Conservation (phyloP, 2,888 invertebrate species). For the Drosophila demipolita region DNA sequence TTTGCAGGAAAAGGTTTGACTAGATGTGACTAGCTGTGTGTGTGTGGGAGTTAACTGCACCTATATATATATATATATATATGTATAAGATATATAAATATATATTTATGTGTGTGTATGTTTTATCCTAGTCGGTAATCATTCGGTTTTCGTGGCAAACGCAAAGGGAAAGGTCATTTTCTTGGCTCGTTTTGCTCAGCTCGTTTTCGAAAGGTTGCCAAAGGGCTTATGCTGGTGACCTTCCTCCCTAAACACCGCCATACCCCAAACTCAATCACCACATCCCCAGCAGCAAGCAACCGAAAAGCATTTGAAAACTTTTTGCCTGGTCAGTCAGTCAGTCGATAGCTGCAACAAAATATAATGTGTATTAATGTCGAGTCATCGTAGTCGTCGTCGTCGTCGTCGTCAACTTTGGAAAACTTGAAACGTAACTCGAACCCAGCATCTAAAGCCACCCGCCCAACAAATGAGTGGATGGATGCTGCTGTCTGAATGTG, state of each 20-base stretch:
- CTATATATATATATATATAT: neutral
- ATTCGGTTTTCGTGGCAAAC: slow-evolving; percentile 69
- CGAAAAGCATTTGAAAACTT: slow-evolving; percentile 68
- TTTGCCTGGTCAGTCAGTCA: slow-evolving; percentile 72
- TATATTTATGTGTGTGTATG: slow-evolving; percentile 18
- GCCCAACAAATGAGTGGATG: slow-evolving; percentile 7
- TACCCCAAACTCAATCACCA: neutral
- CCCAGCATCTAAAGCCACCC: slow-evolving; percentile 15
- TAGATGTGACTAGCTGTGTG: slow-evolving; percentile 69
- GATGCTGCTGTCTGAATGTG: slow-evolving; percentile 43
- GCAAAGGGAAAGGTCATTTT: slow-evolving; percentile 78
- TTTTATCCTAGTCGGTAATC: slow-evolving; percentile 62
- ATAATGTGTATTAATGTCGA: slow-evolving; percentile 76
- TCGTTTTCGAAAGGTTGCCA: slow-evolving; percentile 75
- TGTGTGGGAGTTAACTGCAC: slow-evolving; percentile 7
- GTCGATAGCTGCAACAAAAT: slow-evolving; percentile 73
- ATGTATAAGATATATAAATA: slow-evolving; percentile 3
- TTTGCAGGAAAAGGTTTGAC: slow-evolving; percentile 79
- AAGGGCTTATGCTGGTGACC: slow-evolving; percentile 58
- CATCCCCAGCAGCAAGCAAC: slow-evolving; percentile 3
- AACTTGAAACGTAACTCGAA: slow-evolving; percentile 54
- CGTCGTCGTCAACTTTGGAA: slow-evolving; percentile 51
- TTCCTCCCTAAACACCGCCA: neutral
- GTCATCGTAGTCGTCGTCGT: slow-evolving; percentile 66
- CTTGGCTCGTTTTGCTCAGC: slow-evolving; percentile 68